Base-by-base conservation (phyloP, 2,797 vertebrate species). In the Anguilla pacifica region DNA sequence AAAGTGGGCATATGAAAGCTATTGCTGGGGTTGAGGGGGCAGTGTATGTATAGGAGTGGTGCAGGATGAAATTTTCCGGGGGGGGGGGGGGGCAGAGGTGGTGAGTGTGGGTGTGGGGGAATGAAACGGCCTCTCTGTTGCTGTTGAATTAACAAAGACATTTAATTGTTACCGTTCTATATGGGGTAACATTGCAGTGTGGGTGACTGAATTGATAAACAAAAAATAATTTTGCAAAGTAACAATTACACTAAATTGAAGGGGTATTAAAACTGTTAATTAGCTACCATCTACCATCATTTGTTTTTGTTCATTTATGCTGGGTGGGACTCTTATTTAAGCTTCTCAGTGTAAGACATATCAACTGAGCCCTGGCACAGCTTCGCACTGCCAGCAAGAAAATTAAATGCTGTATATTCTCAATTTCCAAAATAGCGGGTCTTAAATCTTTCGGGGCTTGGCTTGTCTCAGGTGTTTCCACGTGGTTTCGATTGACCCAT, bases 401-500 rank as follows among this genome's bases (percentile, higher is more conserved):
- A 46, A 19, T 19, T 19, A 81, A 19, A 49, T 25, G 43, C 17
- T 22, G 77, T 77, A 43, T 31, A 39, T 46, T 81, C 39, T 49
- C 77, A 4, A 3, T 77, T 43, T 77, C 13, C 77, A 49, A 92
- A 91, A 86, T 79, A 15, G 67, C 91, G 86, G 86, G 87, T 88
- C 91, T 61, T 81, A 81, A 81, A 81, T 81, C 43, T 43, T 49
- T 43, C 25, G 77, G 1, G 1, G 77, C 43, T 81, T 81, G 39
- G 77, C 53, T 83, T 67, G 89, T 93, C 91, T 94, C 93, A 94
- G 93, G 93, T 94, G 92, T 92, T 93, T 94, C 91, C 92, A 93
- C 90, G 90, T 92, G 93, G 91, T 93, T 92, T 93, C 85, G 87
- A 87, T 90, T 94, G 92, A 95, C 91, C 94, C 90, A 94, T 93